A percentile compares a stretch with the other conserved stretches of the same genome.
Evolutionary conservation across 2,888 invertebrate genomes (phyloP).

Genomic region (Ophion ellenae): DNA sequence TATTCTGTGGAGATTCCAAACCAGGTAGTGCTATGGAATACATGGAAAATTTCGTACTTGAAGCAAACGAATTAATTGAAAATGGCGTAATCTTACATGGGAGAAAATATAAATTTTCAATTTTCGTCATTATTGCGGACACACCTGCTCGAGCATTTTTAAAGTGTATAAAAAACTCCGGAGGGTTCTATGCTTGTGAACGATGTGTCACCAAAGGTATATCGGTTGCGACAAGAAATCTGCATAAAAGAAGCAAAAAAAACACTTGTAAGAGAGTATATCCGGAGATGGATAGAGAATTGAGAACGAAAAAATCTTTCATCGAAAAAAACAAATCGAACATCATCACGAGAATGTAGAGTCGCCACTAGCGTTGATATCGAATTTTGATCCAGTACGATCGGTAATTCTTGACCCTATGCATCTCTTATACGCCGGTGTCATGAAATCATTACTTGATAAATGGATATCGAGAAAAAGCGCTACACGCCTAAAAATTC

Average conservation of each 20-base stretch:
- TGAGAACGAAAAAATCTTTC: constrained; percentile 66
- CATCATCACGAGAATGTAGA: constrained; percentile 59
- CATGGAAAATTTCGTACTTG: constrained; percentile 61
- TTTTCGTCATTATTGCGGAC: constrained; percentile 64
- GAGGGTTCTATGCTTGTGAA: constrained; percentile 63
- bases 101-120: constrained; percentile 22
- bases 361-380: constrained; percentile 60
- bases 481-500: constrained; percentile 14
- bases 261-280: too few relatives aligned
- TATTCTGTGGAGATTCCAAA: constrained; percentile 50
- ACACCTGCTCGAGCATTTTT: constrained; percentile 63
- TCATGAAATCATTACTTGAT: constrained; percentile 53
- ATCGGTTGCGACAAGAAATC: constrained; percentile 38
- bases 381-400: constrained; percentile 63
- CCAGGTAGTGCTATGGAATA: constrained; percentile 43
- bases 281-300: too few relatives aligned
- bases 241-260: background rate
- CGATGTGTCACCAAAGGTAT: constrained; percentile 60
- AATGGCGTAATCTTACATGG: constrained; percentile 4
- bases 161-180: constrained; percentile 63
- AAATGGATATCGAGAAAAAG: constrained; percentile 39
- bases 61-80: constrained; percentile 56
- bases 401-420: constrained; percentile 65
- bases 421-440: constrained; percentile 66
- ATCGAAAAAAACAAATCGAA: constrained; percentile 48